phyloP scores from a whole-genome alignment of 2,888 invertebrate species.

The Tachina grossa region DNA sequence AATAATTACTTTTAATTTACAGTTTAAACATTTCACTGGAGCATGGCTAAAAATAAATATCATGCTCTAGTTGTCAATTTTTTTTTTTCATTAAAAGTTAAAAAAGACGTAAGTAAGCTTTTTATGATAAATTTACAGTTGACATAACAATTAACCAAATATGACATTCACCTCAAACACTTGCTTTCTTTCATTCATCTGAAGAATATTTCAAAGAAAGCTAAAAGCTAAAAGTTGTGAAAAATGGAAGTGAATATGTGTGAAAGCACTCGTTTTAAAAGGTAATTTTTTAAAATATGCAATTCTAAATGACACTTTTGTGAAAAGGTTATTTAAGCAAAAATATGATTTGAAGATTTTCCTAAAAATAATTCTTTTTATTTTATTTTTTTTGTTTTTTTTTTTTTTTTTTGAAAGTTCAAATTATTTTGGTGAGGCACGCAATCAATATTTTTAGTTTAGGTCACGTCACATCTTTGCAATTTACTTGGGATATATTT shows the following conservation, averaged over 20 bases:
- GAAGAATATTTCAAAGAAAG: neutral
- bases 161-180: conserved; percentile 27
- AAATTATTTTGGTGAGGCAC: no score
- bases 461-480: neutral
- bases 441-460: no score
- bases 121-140: conserved; percentile 1
- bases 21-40: conserved; percentile 43
- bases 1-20: conserved; percentile 26
- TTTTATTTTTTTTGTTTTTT: no score
- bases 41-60: conserved; percentile 27
- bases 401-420: no score
- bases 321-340: no score
- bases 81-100: neutral
- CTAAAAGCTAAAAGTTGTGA: no score
- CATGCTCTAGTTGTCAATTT: conserved; percentile 50
- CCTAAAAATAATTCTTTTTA: no score
- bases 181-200: neutral
- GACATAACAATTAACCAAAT: neutral
- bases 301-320: no score
- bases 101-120: neutral
- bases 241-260: no score
- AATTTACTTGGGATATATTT: neutral
- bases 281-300: no score
- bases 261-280: no score
- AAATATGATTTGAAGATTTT: no score